phyloP scores from a whole-genome alignment of 2,888 invertebrate species.

The Orthosia incerta region DNA sequence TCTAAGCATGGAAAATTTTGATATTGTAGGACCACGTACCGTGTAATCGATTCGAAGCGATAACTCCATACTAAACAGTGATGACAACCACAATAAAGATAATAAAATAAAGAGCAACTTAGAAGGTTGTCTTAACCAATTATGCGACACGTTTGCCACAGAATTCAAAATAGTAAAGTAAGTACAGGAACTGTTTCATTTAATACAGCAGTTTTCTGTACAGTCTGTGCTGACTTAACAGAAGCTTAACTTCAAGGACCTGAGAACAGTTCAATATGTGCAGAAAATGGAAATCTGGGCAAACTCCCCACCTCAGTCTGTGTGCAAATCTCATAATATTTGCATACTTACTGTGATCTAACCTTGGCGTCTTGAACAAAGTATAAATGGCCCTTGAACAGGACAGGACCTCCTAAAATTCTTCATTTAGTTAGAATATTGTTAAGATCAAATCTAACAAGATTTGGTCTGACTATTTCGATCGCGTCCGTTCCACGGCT shows the following conservation, averaged over 20 bases:
- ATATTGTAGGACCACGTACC: not conserved
- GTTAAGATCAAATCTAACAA: slow-evolving; percentile 13
- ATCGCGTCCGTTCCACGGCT: too few relatives aligned
- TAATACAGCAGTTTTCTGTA: not conserved
- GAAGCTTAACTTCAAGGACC: slow-evolving; percentile 41
- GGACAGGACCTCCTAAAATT: not conserved
- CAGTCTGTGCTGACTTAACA: slow-evolving; percentile 17
- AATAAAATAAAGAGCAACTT: not conserved
- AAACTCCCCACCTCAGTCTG: not conserved
- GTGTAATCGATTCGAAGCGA: not conserved
- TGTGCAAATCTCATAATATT: slow-evolving; percentile 22
- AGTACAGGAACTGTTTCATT: slow-evolving; percentile 11
- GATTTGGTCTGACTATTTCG: not conserved
- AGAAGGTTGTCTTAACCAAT: not conserved
- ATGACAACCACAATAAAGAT: too few relatives aligned
- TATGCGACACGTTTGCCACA: slow-evolving; percentile 2
- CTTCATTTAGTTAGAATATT: slow-evolving; percentile 2
- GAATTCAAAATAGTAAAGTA: too few relatives aligned
- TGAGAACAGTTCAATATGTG: slow-evolving; percentile 21
- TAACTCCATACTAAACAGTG: too few relatives aligned
- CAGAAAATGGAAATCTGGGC: slow-evolving; percentile 15
- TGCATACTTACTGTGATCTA: slow-evolving; percentile 25
- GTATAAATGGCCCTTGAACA: not conserved
- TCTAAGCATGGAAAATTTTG: not conserved
- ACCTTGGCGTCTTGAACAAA: slow-evolving; percentile 4